A percentile compares a stretch with the other conserved stretches of the same genome.
Conservation (phyloP, 2,113 vertebrate species). For the Lophius piscatorius region DNA sequence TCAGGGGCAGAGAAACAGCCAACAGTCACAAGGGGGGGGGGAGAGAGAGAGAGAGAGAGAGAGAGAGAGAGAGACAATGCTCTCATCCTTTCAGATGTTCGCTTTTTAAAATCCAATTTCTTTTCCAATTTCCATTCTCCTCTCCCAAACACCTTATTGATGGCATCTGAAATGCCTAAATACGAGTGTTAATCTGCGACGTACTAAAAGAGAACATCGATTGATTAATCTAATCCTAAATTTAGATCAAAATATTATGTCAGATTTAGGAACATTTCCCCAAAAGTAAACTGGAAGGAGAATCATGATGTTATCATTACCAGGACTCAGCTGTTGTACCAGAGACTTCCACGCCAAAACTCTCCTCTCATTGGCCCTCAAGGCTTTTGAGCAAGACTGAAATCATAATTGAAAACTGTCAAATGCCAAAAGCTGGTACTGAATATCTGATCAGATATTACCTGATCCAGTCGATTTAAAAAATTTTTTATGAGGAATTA, state of each 20-base stretch:
- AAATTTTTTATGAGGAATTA: too few species aligned
- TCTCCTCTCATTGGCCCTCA: neutral
- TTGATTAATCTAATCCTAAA: too few species aligned
- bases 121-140: too few species aligned
- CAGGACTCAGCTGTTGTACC: neutral
- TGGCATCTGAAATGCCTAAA: neutral
- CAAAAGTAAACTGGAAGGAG: neutral
- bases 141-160: neutral
- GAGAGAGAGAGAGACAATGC: neutral
- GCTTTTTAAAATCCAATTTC: neutral
- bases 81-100: constrained; percentile 24
- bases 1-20: constrained; percentile 55
- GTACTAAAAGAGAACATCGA: neutral
- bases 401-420: too few species aligned
- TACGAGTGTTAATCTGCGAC: too few species aligned
- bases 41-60: neutral
- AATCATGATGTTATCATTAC: neutral
- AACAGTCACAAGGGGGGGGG: constrained; percentile 38
- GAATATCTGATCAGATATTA: neutral
- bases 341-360: neutral
- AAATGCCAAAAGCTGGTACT: neutral
- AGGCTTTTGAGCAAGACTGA: neutral
- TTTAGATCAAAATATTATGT: neutral
- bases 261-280: neutral
- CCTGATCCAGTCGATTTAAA: too few species aligned